phyloP scores from a whole-genome alignment of 2,797 vertebrate genomes.

The Threskiornis aethiopicus region DNA sequence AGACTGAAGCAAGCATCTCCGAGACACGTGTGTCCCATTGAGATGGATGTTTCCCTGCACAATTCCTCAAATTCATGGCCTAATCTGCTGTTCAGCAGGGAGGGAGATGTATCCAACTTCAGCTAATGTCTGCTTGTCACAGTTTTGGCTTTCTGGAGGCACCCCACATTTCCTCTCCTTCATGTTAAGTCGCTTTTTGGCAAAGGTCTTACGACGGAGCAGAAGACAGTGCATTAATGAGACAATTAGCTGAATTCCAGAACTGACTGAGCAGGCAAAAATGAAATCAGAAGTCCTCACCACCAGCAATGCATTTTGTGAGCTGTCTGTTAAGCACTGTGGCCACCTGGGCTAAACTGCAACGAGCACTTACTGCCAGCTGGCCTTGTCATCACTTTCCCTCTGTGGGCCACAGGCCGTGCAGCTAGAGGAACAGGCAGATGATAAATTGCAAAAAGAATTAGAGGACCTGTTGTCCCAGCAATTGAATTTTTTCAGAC shows the following conservation, averaged over 20 bases:
- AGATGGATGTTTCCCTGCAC: background rate
- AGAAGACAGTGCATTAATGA: conserved; percentile 24
- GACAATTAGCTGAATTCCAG: conserved; percentile 12
- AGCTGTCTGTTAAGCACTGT: conserved; percentile 15
- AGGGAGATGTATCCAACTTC: conserved; percentile 24
- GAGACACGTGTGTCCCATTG: background rate
- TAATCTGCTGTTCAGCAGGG: background rate
- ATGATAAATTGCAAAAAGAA: conserved; percentile 46
- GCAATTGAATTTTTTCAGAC: conserved; percentile 45
- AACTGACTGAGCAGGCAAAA: conserved; percentile 10
- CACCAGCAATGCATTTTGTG: background rate
- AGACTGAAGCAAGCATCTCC: background rate
- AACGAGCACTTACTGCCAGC: conserved; percentile 16
- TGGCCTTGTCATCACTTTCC: conserved; percentile 61
- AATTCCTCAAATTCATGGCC: background rate
- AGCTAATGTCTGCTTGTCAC: conserved; percentile 6
- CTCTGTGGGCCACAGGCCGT: background rate
- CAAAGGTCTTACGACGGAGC: background rate
- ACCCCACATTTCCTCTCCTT: background rate
- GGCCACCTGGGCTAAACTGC: conserved; percentile 49
- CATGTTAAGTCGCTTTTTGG: conserved; percentile 34
- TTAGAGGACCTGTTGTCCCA: conserved; percentile 52
- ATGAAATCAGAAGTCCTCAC: background rate
- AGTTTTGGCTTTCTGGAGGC: conserved; percentile 1
- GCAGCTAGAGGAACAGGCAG: background rate